Base-by-base conservation (phyloP, 2,113 vertebrate genomes). In the Halcyon senegalensis region DNA sequence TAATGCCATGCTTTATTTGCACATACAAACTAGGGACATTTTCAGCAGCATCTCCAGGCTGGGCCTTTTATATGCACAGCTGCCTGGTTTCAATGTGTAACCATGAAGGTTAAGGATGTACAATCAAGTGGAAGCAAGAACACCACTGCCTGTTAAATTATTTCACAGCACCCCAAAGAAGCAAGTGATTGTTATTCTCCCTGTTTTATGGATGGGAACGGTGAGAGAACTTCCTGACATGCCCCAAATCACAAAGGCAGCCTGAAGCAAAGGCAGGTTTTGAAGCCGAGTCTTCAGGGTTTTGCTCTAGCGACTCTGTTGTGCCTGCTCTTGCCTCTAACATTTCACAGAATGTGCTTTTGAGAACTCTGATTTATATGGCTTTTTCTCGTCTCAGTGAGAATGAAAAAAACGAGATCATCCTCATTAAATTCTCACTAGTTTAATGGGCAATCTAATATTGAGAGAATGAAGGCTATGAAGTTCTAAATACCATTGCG, bases 381-480 rank as follows among this genome's bases (percentile, higher is more conserved):
- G 68, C 19, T 80, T 79, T n/a, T 63, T 63, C 80, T 90, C 6
- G 0, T 67, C 33, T 90, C 83, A 87, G 68, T 35, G 81, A 95
- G 78, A 90, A 0, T 70, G 56, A 70, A 91, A 93, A 91, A 89
- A 77, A 21, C 0, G 1, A 58, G 85, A 66, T 81, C 50, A 63
- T 43, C 68, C 68, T 96, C 89, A 79, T 90, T 93, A 73, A 94
- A 84, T 86, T 69, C 72, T 88, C 39, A 18, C 80, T 92, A 80
- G n/a, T 89, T 96, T 91, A 89, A 89, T 50, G 60, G 84, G 67
- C 68, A 92, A 94, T 94, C 90, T 94, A 91, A 87, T 83, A 78
- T 5, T 15, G 89, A 74, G 46, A 37, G 50, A 94, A 95, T 30
- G 62, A 51, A 89, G 82, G 60, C 73, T 63, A 33, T 24, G 31